A percentile compares a stretch with the other conserved stretches of the same genome.
phyloP scores from a whole-genome alignment of 2,113 vertebrate species.

The Heterotilapia buettikoferi region DNA sequence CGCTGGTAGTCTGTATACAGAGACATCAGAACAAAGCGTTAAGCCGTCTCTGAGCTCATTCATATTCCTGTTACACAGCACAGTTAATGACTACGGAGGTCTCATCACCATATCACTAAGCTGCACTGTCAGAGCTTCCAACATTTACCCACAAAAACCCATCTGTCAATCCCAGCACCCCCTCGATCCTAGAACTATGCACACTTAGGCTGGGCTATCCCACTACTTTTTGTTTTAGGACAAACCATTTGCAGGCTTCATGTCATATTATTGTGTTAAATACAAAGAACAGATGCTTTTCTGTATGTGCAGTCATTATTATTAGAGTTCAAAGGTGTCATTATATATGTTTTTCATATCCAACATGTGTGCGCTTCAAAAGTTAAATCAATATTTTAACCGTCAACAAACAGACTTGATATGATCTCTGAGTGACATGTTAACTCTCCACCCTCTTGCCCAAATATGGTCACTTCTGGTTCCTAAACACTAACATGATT shows the following conservation, averaged over 20 bases:
- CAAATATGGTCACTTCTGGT: background rate
- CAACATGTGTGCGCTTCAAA: background rate
- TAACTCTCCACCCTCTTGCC: background rate
- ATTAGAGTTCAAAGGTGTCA: background rate
- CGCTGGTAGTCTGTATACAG: conserved; percentile 86
- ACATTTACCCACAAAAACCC: background rate
- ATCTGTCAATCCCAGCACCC: background rate
- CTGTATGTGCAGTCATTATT: background rate
- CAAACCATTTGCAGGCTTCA: background rate
- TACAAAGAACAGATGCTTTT: background rate
- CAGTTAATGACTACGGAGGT: background rate
- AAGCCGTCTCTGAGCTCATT: background rate
- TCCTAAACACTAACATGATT: background rate
- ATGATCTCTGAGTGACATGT: background rate
- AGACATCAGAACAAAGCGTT: background rate
- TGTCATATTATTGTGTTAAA: background rate
- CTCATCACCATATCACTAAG: background rate
- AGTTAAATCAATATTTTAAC: background rate
- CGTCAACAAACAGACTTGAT: background rate
- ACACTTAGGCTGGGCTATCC: background rate
- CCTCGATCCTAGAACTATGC: background rate
- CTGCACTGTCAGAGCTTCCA: background rate
- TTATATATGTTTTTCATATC: fast-evolving
- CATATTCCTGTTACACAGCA: background rate
- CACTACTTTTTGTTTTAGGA: background rate